phyloP scores from a whole-genome alignment of 1,140 invertebrate species.

The Drosophila burlai region DNA sequence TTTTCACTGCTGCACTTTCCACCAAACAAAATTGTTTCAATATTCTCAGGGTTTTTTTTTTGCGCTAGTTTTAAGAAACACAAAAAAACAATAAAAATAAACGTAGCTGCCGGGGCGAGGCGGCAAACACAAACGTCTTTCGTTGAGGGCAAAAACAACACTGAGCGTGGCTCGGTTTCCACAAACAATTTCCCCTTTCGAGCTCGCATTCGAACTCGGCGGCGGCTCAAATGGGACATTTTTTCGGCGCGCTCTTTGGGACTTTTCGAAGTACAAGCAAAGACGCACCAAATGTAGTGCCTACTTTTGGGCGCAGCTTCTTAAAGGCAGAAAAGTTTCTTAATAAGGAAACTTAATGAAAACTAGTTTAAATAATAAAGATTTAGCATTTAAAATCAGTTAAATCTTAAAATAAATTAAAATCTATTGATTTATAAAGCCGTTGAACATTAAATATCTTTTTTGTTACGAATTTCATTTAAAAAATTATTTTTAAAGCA shows the following conservation, averaged over 20 bases:
- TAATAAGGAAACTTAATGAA: background rate
- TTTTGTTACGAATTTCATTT: too few species aligned
- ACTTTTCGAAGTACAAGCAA: background rate
- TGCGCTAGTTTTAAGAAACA: background rate
- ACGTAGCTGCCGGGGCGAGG: slow-evolving; percentile 28
- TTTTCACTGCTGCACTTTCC: slow-evolving; percentile 16
- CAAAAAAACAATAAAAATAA: slow-evolving; percentile 36
- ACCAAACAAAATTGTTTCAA: slow-evolving; percentile 19
- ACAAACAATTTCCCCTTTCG: slow-evolving; percentile 40
- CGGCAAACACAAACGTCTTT: slow-evolving; percentile 23
- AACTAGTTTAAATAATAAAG: too few species aligned
- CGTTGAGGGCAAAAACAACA: slow-evolving; percentile 30
- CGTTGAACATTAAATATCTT: too few species aligned
- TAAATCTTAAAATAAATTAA: too few species aligned
- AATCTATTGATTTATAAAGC: too few species aligned
- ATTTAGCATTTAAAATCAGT: too few species aligned
- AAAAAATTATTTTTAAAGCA: too few species aligned
- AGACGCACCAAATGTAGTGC: background rate
- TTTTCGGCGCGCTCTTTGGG: background rate
- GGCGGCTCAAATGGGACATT: slow-evolving; percentile 41
- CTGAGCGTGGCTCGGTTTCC: background rate
- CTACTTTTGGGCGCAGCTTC: slow-evolving; percentile 33
- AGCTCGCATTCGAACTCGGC: slow-evolving; percentile 16
- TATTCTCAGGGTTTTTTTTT: background rate
- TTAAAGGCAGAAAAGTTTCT: background rate